Conservation (phyloP, 2,888 invertebrate genomes). For the Oxystoma pomonae region DNA sequence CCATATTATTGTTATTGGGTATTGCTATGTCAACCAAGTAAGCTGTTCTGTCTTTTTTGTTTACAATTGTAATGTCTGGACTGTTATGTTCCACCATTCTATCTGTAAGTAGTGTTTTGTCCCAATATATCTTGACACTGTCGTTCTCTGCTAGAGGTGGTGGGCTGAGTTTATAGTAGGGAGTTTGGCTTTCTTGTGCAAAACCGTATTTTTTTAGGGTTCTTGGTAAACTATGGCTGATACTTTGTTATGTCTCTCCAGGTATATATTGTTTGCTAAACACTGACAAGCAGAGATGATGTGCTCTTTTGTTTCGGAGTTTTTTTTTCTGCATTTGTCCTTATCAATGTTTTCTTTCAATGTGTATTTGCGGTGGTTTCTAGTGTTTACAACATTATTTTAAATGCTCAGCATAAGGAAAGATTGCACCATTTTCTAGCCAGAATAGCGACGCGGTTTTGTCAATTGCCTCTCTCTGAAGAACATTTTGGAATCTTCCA, state of each 20-base stretch:
- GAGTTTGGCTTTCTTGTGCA: not conserved
- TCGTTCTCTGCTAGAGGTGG: too few species aligned
- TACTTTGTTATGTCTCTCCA: not conserved
- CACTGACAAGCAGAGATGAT: not conserved
- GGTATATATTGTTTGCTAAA: not conserved
- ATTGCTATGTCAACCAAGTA: too few species aligned
- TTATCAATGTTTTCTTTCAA: too few species aligned
- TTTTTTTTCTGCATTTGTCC: not conserved
- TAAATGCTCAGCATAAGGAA: not conserved
- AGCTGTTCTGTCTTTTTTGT: constrained; percentile 1
- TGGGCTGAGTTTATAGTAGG: not conserved
- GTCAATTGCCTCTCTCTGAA: not conserved
- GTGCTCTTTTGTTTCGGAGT: not conserved
- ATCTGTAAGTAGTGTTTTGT: not conserved
- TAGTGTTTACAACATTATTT: not conserved
- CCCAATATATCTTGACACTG: too few species aligned
- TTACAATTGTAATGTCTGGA: not conserved
- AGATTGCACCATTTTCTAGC: not conserved
- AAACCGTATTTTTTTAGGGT: not conserved
- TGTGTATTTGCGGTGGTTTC: constrained; percentile 1
- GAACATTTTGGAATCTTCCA: not conserved
- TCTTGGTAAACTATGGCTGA: not conserved
- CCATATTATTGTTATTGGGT: too few species aligned
- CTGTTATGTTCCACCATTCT: not conserved
- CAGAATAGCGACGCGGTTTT: not conserved